Base-by-base conservation (phyloP, 1,140 invertebrate species). In the Zaprionus africanus region DNA sequence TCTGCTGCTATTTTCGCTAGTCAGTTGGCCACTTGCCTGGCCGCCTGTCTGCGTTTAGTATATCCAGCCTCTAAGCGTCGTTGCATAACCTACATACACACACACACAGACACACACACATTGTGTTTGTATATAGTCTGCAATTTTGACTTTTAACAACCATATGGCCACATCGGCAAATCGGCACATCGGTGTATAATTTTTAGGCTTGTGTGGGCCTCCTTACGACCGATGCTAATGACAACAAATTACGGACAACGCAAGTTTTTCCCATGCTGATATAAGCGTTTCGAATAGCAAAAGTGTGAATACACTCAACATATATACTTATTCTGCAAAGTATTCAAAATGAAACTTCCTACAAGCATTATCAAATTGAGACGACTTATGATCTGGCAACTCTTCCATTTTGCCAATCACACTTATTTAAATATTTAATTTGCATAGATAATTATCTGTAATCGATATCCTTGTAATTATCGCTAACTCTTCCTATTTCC, bases 31-130 rank as follows among this genome's bases (percentile, higher is more conserved):
- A 17, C 31, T 58, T 69, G 54, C 69, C 79, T 64, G 76, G 64
- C 53, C 76, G 79, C 79, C 75, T 71, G 67, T 60, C 63, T 54
- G 53, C 53, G 43, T 57, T 66, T 57, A 57, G 53, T 73, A n/a
- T 28, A 67, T 60, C 36, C 49, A 73, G 59, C 70, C 36, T 67
- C 46, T 53, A 46, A 66, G 64, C 26, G 51, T 34, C 22, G 64
- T 66, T 66, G 64, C 64, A 66, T 57, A 66, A 66, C 64, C 64
- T 66, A 66, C 64, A 57, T 57, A 66, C 46, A 22, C 11, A 13
- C 4, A 22, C 22, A 22, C 46, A 22, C 11, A 13, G 1, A 22
- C 22, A 22, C 22, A 22, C 22, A 22, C 22, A 22, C 22, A 22
- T 22, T 22, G 22, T 22, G 22, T 22, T 22, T 22, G 22, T 22